Evolutionary conservation across 2,888 invertebrate species (phyloP), one percentile per base, ranked within the genome.

Genomic region (Diaperis boleti): DNA sequence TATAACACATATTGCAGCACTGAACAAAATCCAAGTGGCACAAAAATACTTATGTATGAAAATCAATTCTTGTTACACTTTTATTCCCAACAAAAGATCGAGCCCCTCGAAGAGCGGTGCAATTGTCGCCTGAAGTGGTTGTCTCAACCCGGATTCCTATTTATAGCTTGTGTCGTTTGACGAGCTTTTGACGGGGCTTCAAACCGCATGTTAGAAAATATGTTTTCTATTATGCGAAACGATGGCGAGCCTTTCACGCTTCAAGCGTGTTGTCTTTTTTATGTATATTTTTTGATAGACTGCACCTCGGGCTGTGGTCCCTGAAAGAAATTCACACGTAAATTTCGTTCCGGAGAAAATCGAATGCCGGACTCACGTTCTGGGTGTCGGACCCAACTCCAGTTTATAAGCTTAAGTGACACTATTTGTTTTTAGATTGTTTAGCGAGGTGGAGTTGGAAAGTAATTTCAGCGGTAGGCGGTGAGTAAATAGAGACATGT

Each of bases 61-160:
- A 62, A 55, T 62, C 62, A 62, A 47, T 56, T 62, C 62, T 14
- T 49, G 62, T 47, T 45, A 55, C 55, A 61, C 44, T 61, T 60
- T 55, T 47, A 15, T 26, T 50, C 0, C 8, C 47, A 15, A 61
- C 62, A 62, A 62, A 61, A 47, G 55, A 11, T 52, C 13, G 49
- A 37, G 13, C 57, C 57, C 62, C 52, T 52, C 52, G 37, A 42
- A 62, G 62, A 55, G 42, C 31, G 10, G 29, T 49, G 50, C 62
- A 62, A 62, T 62, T 62, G 62, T 57, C 57, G 52, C 56, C 31
- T 62, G 50, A 59, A 62, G 62, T 62, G 62, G 57, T 62, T 59
- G 57, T 62, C 56, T 62, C 62, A 62, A 62, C 49, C 35, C 55
- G 55, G 47, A 55, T 62, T 56, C 56, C 62, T 62, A 62, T 62